A percentile compares a stretch with the other conserved stretches of the same genome.
Conservation (phyloP, 2,113 vertebrate genomes). For the Crocuta crocuta region DNA sequence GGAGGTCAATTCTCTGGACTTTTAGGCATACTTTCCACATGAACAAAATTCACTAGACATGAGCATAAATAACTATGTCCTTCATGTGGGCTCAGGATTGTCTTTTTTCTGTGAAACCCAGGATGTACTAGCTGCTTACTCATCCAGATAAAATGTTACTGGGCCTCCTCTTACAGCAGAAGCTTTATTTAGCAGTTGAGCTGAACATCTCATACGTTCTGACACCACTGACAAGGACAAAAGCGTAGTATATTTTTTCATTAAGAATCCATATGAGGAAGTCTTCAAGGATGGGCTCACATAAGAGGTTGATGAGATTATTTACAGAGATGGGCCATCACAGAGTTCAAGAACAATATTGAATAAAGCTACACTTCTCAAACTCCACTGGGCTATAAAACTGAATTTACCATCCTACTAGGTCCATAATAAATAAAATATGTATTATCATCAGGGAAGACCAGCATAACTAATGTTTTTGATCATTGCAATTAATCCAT, state of each 20-base stretch:
- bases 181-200: constrained; percentile 71
- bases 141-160: constrained; percentile 69
- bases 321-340: constrained; percentile 75
- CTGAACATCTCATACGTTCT: constrained; percentile 66
- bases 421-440: constrained; percentile 66
- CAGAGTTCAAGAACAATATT: constrained; percentile 74
- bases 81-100: constrained; percentile 74
- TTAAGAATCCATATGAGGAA: constrained; percentile 74
- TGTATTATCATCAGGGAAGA: constrained; percentile 4
- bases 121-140: constrained; percentile 50
- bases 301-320: constrained; percentile 77
- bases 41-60: constrained; percentile 76
- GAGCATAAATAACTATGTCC: constrained; percentile 79
- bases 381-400: constrained; percentile 69
- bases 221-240: constrained; percentile 82
- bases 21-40: constrained; percentile 66
- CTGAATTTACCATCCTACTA: constrained; percentile 46
- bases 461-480: constrained; percentile 56
- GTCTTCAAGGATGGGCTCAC: constrained; percentile 84
- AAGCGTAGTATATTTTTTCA: constrained; percentile 78
- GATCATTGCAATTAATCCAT: constrained; percentile 14
- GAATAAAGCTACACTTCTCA: constrained; percentile 64
- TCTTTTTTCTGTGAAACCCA: constrained; percentile 72
- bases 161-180: neutral
- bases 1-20: constrained; percentile 73